These are phyloP conservation scores for Nowickia ferox DNA, from an alignment of 2,888 invertebrate genomes.

Conservation along the genomic window DNA sequence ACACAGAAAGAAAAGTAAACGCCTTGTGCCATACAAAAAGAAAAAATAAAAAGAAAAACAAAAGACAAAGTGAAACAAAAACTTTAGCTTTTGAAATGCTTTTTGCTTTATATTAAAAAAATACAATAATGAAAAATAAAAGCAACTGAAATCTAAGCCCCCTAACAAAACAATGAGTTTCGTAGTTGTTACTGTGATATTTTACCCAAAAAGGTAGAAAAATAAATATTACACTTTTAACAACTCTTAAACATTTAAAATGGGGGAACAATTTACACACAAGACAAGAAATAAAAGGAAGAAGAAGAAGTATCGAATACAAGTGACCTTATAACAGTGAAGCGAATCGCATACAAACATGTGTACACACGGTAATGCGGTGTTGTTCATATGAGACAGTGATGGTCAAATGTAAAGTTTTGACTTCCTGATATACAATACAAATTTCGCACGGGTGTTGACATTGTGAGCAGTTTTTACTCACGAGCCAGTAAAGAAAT, in stretches of 20 bases:
- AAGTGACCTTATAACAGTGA: constrained; percentile 56
- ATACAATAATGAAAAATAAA: constrained; percentile 30
- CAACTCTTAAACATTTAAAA: constrained; percentile 36
- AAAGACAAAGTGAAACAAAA: constrained; percentile 59
- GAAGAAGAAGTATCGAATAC: constrained; percentile 42
- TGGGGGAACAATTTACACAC: constrained; percentile 19
- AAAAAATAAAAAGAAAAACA: constrained; percentile 55
- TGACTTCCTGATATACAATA: not conserved
- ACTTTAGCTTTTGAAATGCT: constrained; percentile 51
- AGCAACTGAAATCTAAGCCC: constrained; percentile 61
- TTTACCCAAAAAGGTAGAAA: constrained; percentile 53
- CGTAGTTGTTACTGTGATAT: constrained; percentile 42
- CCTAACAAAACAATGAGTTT: constrained; percentile 63
- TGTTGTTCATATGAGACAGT: constrained; percentile 7
- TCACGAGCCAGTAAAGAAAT: too few species aligned
- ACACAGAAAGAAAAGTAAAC: constrained; percentile 49
- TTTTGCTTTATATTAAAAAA: constrained; percentile 18
- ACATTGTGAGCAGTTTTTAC: too few species aligned
- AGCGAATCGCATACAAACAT: too few species aligned
- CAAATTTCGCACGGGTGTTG: too few species aligned
- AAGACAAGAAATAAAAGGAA: constrained; percentile 12
- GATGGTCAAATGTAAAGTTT: constrained; percentile 6
- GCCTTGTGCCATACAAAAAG: constrained; percentile 59
- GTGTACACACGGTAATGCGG: not conserved
- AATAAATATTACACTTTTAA: constrained; percentile 53